phyloP scores from a whole-genome alignment of 1,140 invertebrate species.

The Gonatopus flavifemur region DNA sequence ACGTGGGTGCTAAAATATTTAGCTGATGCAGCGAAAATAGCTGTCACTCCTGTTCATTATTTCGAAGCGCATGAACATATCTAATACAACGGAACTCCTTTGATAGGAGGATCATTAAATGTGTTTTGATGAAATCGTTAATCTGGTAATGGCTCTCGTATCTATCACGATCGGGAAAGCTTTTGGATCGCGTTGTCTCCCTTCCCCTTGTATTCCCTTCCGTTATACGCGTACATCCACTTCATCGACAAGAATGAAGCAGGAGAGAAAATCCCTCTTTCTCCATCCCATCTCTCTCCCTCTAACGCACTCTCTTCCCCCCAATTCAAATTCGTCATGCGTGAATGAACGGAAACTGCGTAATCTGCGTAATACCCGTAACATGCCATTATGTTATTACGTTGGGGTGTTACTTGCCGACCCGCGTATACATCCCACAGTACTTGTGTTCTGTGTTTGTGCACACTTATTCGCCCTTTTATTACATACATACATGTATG shows the following conservation, averaged over 20 bases:
- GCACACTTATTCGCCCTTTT: too few species aligned
- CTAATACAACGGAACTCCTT: slow-evolving; percentile 3
- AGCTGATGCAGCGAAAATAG: too few species aligned
- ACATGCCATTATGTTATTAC: slow-evolving; percentile 43
- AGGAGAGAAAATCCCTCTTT: neutral
- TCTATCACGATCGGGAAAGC: too few species aligned
- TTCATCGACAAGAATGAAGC: slow-evolving; percentile 23
- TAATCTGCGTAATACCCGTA: slow-evolving; percentile 42
- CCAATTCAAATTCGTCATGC: slow-evolving; percentile 37
- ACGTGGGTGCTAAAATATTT: too few species aligned
- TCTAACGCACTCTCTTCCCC: slow-evolving; percentile 1
- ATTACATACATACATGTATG: too few species aligned
- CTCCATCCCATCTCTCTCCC: neutral
- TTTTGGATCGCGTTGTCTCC: neutral
- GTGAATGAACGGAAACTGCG: slow-evolving; percentile 40
- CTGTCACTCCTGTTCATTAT: too few species aligned
- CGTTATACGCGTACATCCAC: slow-evolving; percentile 3
- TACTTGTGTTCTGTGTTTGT: too few species aligned
- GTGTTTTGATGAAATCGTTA: slow-evolving; percentile 39
- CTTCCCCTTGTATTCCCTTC: slow-evolving; percentile 7
- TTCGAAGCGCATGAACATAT: too few species aligned
- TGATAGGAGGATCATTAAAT: slow-evolving; percentile 14
- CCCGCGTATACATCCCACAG: too few species aligned
- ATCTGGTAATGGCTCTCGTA: slow-evolving; percentile 38
- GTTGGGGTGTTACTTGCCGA: slow-evolving; percentile 27